phyloP scores from a whole-genome alignment of 2,888 invertebrate species.

The Thera obeliscata region DNA sequence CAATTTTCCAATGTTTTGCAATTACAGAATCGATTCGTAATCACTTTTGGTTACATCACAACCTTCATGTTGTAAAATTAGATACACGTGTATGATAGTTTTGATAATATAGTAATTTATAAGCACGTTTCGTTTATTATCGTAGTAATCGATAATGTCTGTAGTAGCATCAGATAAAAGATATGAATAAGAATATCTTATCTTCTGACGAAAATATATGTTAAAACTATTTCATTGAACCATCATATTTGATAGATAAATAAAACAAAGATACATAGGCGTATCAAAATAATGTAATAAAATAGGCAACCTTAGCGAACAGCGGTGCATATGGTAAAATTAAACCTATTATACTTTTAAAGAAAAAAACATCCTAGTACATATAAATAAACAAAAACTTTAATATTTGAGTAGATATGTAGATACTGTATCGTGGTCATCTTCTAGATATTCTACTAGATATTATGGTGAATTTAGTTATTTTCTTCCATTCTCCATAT shows the following conservation, averaged over 20 bases:
- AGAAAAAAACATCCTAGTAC: too few relatives aligned
- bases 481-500: too few relatives aligned
- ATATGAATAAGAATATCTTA: background rate
- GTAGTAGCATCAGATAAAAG: slow-evolving; percentile 1
- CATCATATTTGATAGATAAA: background rate
- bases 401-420: too few relatives aligned
- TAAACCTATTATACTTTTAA: too few relatives aligned
- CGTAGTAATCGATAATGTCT: slow-evolving; percentile 1
- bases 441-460: too few relatives aligned
- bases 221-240: background rate
- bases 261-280: too few relatives aligned
- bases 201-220: background rate
- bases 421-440: too few relatives aligned
- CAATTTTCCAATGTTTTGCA: background rate
- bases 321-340: too few relatives aligned
- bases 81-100: slow-evolving; percentile 3
- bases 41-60: background rate
- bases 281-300: too few relatives aligned
- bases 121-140: background rate
- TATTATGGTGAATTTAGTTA: too few relatives aligned
- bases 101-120: background rate
- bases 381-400: too few relatives aligned
- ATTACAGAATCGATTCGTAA: background rate
- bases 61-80: background rate
- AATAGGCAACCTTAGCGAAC: too few relatives aligned